These are phyloP conservation scores for Macrosoma leucophasiata DNA, from an alignment of 2,888 invertebrate species.

Conservation along the genomic window DNA sequence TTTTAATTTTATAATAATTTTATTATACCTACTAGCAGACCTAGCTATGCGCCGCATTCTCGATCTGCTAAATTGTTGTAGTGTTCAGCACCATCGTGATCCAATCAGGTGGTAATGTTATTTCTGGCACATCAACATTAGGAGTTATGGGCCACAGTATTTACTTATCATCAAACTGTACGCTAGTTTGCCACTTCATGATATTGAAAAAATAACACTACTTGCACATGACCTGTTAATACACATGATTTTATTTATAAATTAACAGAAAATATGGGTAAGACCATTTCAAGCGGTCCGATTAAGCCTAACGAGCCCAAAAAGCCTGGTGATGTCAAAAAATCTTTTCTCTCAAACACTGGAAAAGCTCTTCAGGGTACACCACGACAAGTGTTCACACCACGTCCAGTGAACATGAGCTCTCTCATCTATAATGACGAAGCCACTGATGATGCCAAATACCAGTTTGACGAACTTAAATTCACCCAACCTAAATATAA, in stretches of 20 bases:
- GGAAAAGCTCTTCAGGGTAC: conserved; percentile 57
- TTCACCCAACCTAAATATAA: conserved; percentile 50
- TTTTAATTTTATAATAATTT: conserved; percentile 4
- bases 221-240: too few relatives aligned
- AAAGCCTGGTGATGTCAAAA: conserved; percentile 51
- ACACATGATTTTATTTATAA: not conserved
- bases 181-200: too few relatives aligned
- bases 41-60: too few relatives aligned
- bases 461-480: conserved; percentile 46
- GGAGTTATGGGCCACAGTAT: too few relatives aligned
- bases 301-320: conserved; percentile 55
- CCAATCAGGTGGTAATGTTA: too few relatives aligned
- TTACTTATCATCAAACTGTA: too few relatives aligned
- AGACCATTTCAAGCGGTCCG: conserved; percentile 45
- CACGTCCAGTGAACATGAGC: conserved; percentile 48
- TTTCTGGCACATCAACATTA: too few relatives aligned
- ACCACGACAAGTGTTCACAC: conserved; percentile 52
- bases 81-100: too few relatives aligned
- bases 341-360: conserved; percentile 55
- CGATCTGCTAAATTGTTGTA: not conserved
- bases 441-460: conserved; percentile 28
- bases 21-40: not conserved
- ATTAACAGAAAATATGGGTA: conserved; percentile 57
- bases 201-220: too few relatives aligned
- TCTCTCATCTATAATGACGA: conserved; percentile 55